Base-by-base conservation (phyloP, 2,113 vertebrate genomes). In the Hymenochirus boettgeri region DNA sequence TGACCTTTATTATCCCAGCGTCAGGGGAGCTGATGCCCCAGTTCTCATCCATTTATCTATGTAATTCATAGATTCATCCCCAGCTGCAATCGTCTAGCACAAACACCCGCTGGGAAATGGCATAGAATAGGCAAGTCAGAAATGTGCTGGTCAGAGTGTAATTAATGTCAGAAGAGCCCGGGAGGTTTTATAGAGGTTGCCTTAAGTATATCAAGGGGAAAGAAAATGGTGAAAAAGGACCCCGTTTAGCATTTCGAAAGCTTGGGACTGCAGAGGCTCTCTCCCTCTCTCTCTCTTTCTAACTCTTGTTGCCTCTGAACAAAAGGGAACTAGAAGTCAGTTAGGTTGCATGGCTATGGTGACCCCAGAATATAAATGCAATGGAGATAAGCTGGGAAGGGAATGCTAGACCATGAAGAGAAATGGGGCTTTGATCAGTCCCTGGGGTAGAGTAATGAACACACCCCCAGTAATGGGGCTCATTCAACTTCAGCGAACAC, bases 221-320 rank as follows among this genome's bases (percentile, higher is more conserved):
- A 83, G 86, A 88, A 89, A 86, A 88, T 88, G 85, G 87, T 97
- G 95, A 97, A 97, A 99, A 98, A 97, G 96, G 94, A 96, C 90
- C n/a, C n/a, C 93, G 93, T 94, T 97, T 90, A 91, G 87, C 89
- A 88, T 89, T 87, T 90, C 84, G 93, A 91, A 89, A 83, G 91
- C 93, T 93, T 92, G 91, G 94, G 91, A 92, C 90, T 87, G 85
- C 82, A 80, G 74, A 56, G 69, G 62, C 61, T 76, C n/a, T 73
- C 76, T 55, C 70, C 70, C n/a, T n/a, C n/a, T n/a, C n/a, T n/a
- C n/a, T n/a, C n/a, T n/a, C n/a, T 67, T 66, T 70, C 72, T 76
- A 79, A 89, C 88, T 91, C 86, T 85, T 83, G n/a, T n/a, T 83
- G 86, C 80, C 71, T 79, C 72, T 7, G 83, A 92, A 98, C 93